Conservation (phyloP, 2,888 invertebrate genomes). For the Hoplodrina blanda region DNA sequence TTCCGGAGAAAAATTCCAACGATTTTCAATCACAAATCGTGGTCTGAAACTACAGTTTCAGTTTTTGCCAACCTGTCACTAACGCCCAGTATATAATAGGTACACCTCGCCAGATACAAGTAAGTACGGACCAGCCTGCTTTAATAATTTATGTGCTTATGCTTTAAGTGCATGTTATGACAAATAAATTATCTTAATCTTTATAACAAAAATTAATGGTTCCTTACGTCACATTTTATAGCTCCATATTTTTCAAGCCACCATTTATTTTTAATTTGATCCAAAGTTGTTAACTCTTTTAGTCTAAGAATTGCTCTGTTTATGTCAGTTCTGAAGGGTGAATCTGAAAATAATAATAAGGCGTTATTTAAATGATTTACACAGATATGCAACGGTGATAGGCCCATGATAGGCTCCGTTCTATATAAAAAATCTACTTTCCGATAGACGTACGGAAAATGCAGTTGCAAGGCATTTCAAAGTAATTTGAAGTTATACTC, state of each 20-base stretch:
- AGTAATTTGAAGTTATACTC: constrained; percentile 70
- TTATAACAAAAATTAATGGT: neutral
- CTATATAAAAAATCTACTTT: neutral
- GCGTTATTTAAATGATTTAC: neutral
- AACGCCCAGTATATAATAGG: too few species aligned
- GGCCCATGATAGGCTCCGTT: too few species aligned
- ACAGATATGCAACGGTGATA: too few species aligned
- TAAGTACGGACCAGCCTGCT: too few species aligned
- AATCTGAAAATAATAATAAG: constrained; percentile 67
- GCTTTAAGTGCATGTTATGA: too few species aligned
- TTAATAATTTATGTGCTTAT: too few species aligned
- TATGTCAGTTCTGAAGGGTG: constrained; percentile 93
- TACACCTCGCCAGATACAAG: too few species aligned
- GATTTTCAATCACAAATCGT: too few species aligned
- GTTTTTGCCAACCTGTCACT: too few species aligned
- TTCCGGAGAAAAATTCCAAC: too few species aligned
- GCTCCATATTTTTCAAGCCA: constrained; percentile 94
- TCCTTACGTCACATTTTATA: constrained; percentile 87
- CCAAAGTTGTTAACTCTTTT: constrained; percentile 95
- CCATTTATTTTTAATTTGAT: constrained; percentile 96
- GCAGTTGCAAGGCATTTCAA: neutral
- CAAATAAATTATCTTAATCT: too few species aligned
- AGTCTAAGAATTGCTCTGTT: constrained; percentile 96
- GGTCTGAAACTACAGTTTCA: too few species aligned
- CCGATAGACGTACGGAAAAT: neutral